Conservation (phyloP, 2,888 invertebrate species). For the Rotaria magnacalcarata region DNA sequence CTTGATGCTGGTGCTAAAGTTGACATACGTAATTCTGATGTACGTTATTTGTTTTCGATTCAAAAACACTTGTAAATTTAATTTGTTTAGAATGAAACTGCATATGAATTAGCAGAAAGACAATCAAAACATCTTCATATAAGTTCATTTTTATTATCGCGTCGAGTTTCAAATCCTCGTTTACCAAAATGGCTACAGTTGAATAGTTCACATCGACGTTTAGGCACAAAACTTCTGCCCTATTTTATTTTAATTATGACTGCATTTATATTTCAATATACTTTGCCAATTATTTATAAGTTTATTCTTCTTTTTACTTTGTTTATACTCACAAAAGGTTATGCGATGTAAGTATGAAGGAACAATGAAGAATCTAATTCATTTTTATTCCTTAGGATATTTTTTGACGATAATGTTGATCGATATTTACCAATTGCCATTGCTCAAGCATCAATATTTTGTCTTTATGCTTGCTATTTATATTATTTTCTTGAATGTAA, state of each 20-base stretch:
- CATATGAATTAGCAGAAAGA: not conserved
- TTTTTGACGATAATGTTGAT: slow-evolving; percentile 80
- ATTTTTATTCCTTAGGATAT: slow-evolving; percentile 59
- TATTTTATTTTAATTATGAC: slow-evolving; percentile 46
- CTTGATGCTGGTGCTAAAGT: not conserved
- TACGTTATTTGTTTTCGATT: not conserved
- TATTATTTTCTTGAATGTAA: slow-evolving; percentile 61
- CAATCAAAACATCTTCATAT: not conserved
- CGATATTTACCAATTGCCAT: slow-evolving; percentile 82
- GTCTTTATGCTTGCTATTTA: slow-evolving; percentile 84
- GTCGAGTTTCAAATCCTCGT: not conserved
- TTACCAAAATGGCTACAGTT: not conserved
- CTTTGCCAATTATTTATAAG: not conserved
- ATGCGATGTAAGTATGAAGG: not conserved
- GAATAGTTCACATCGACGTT: slow-evolving; percentile 47
- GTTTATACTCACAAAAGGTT: not conserved
- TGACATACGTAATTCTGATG: not conserved
- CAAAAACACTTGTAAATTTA: not conserved
- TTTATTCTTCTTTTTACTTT: not conserved
- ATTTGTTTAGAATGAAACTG: not conserved
- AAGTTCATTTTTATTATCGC: not conserved
- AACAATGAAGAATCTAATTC: too few species aligned
- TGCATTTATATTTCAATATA: slow-evolving; percentile 8
- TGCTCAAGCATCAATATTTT: slow-evolving; percentile 85
- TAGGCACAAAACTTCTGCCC: slow-evolving; percentile 47